Evolutionary conservation across 2,113 vertebrate genomes (phyloP), one percentile per base, ranked within the genome.

Genomic region (Todiramphus saurophagus): DNA sequence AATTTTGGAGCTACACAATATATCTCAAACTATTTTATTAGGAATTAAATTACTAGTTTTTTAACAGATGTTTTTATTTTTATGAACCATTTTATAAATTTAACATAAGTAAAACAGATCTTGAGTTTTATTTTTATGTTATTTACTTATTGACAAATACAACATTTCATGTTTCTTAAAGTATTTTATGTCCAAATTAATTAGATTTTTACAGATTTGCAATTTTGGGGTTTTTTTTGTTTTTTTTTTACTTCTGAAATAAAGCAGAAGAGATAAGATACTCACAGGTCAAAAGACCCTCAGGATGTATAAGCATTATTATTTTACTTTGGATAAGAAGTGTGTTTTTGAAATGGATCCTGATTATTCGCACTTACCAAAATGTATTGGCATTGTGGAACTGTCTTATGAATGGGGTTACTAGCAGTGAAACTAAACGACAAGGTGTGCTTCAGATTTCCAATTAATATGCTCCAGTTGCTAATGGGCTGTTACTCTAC

Each of bases 21-120:
- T n/a, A 53, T 24, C 74, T 79, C 31, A 68, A 31, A 55, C 19
- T 66, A 78, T 56, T 56, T 55, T 79, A 63, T 20, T 44, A 73
- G 13, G 25, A 80, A 39, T 0, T 39, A 7, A 39, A 6, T n/a
- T 60, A 2, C 10, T 50, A 48, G 4, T 2, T 1, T 4, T 10
- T 75, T 53, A 62, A 33, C 21, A 48, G 8, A 11, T n/a, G 2
- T 21, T 79, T 90, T 70, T 69, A 19, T 68, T 86, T 91, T 83
- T 86, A 63, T 72, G 37, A 85, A 72, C 3, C 3, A 80, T 50
- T 69, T 85, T 58, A 74, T 2, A 66, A 43, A 35, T 66, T 70
- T 41, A 35, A 35, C 17, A 77, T 3, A 74, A 30, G 28, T 46
- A 67, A 82, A 85, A 60, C 18, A 68, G 18, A 50, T 39, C 2